Evolutionary conservation across 2,113 vertebrate genomes (phyloP).

Genomic region (Dicentrarchus labrax): DNA sequence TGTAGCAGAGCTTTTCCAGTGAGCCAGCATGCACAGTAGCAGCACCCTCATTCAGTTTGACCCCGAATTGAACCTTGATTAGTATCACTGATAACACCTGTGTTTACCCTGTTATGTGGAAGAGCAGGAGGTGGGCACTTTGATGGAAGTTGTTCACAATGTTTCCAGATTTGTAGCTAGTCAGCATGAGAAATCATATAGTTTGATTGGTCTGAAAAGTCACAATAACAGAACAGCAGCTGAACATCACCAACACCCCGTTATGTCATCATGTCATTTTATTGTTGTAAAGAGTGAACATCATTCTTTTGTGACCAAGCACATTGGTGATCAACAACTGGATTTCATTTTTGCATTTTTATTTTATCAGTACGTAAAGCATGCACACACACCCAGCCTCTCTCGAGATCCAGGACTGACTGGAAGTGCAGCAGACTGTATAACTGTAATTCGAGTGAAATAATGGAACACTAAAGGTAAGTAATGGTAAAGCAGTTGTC

Average conservation of each 20-base stretch:
- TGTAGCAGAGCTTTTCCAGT: too few relatives aligned
- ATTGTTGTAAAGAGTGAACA: background rate
- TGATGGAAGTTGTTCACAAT: too few relatives aligned
- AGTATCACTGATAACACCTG: too few relatives aligned
- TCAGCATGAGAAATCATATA: too few relatives aligned
- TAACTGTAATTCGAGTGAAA: conserved; percentile 26
- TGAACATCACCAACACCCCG: background rate
- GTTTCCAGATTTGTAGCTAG: too few relatives aligned
- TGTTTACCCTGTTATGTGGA: too few relatives aligned
- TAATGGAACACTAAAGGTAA: conserved; percentile 30
- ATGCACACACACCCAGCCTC: background rate
- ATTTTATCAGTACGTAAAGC: background rate
- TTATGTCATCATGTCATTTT: background rate
- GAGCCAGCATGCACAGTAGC: too few relatives aligned
- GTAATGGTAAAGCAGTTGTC: conserved; percentile 30
- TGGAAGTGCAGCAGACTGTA: background rate
- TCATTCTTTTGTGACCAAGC: background rate
- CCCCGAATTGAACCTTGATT: too few relatives aligned
- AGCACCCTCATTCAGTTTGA: too few relatives aligned
- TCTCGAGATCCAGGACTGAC: background rate
- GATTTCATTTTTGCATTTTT: background rate
- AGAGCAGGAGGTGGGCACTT: too few relatives aligned
- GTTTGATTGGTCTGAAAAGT: too few relatives aligned
- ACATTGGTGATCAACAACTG: background rate
- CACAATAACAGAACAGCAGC: background rate